Conservation (phyloP, 2,797 vertebrate species). For the Manis crassicaudata region DNA sequence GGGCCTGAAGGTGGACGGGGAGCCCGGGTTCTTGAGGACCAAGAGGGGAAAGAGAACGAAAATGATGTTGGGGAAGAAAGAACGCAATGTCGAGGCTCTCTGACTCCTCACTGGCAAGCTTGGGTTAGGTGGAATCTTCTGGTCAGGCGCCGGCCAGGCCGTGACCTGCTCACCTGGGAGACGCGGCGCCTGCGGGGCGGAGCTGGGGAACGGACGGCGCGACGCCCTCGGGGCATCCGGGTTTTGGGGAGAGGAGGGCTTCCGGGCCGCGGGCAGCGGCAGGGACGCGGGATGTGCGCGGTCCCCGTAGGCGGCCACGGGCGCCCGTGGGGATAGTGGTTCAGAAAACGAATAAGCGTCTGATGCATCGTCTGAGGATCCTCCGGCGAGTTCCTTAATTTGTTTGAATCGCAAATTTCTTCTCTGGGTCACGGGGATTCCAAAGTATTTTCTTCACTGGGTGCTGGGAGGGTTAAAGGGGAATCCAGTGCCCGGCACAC, state of each 20-base stretch:
- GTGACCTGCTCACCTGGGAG: background rate
- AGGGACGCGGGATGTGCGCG: background rate
- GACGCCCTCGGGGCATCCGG: fast-evolving
- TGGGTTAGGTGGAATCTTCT: background rate
- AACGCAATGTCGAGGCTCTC: too few species aligned
- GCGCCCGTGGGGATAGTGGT: fast-evolving
- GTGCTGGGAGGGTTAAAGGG: background rate
- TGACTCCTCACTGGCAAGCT: too few species aligned
- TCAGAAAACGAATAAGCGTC: background rate
- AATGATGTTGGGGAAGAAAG: too few species aligned
- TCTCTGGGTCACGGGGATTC: background rate
- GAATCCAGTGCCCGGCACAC: background rate
- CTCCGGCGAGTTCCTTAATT: background rate
- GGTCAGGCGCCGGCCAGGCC: fast-evolving
- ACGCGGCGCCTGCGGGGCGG: fast-evolving
- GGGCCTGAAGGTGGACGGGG: background rate
- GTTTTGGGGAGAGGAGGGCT: background rate
- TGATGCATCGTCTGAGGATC: fast-evolving
- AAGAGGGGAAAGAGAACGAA: background rate
- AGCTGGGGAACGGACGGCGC: background rate
- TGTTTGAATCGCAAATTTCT: background rate
- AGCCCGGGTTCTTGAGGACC: background rate
- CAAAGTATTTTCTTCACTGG: background rate
- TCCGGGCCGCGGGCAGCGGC: fast-evolving
- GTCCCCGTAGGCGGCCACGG: too few species aligned